A percentile compares a stretch with the other conserved stretches of the same genome.
These are phyloP conservation scores for Darevskia mixta DNA, from an alignment of 2,797 vertebrate species.

Conservation along the genomic window DNA sequence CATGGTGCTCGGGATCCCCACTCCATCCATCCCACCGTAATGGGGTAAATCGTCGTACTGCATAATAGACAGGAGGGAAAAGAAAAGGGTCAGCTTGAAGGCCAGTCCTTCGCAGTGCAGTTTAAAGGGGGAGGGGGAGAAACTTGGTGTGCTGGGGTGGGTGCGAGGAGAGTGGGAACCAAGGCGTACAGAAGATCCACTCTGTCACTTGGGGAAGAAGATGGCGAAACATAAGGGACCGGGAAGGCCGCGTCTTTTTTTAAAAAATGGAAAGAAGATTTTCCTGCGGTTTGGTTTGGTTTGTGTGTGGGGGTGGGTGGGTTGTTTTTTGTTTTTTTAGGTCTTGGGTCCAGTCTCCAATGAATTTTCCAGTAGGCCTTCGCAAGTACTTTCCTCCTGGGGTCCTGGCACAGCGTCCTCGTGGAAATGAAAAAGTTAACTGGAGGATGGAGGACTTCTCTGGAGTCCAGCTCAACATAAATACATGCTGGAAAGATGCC, in stretches of 20 bases:
- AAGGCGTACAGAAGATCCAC: constrained; percentile 38
- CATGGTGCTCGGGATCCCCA: constrained; percentile 97
- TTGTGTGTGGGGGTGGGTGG: background rate
- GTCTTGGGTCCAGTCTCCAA: background rate
- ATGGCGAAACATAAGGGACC: background rate
- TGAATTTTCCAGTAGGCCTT: constrained; percentile 39
- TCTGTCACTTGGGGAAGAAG: background rate
- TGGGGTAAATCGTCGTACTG: constrained; percentile 99
- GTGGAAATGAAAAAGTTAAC: constrained; percentile 6
- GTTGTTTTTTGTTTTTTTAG: background rate
- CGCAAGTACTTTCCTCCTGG: background rate
- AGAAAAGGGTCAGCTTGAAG: constrained; percentile 66
- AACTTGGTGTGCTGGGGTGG: background rate
- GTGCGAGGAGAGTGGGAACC: constrained; percentile 41
- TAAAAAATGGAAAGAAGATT: constrained; percentile 17
- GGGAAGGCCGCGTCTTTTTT: too few species aligned
- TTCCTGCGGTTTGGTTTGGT: background rate
- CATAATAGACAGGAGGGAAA: constrained; percentile 75
- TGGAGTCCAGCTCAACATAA: background rate
- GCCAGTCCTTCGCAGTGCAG: constrained; percentile 19
- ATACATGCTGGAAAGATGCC: constrained; percentile 39
- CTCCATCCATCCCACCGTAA: constrained; percentile 97
- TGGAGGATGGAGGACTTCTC: background rate
- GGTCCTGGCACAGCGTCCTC: constrained; percentile 4
- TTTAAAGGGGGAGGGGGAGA: background rate